phyloP scores from a whole-genome alignment of 2,113 vertebrate species.

The Jaculus jaculus region DNA sequence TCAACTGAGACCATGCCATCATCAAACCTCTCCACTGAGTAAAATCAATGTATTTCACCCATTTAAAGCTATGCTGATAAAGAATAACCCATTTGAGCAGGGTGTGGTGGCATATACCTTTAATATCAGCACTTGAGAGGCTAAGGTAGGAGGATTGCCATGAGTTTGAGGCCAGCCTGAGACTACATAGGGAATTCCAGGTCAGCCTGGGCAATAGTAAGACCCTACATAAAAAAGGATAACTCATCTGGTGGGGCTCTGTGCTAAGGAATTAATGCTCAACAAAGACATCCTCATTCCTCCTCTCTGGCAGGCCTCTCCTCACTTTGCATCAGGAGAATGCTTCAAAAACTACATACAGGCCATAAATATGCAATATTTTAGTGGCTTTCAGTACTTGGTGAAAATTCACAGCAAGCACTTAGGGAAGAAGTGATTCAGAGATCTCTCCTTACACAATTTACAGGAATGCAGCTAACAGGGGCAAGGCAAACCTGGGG shows the following conservation, averaged over 20 bases:
- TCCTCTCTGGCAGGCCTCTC: background rate
- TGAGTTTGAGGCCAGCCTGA: background rate
- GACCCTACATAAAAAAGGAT: too few species aligned
- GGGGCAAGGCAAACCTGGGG: background rate
- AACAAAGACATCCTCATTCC: background rate
- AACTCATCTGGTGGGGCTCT: background rate
- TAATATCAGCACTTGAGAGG: too few species aligned
- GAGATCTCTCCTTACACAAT: too few species aligned
- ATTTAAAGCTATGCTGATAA: background rate
- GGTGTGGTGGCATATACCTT: too few species aligned
- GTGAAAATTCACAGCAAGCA: too few species aligned
- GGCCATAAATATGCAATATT: accelerated
- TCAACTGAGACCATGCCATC: background rate
- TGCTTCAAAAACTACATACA: background rate
- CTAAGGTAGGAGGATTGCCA: too few species aligned
- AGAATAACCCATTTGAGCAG: too few species aligned
- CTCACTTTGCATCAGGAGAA: accelerated
- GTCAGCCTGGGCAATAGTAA: too few species aligned
- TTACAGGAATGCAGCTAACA: too few species aligned
- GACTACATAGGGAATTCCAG: too few species aligned
- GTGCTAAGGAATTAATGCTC: accelerated
- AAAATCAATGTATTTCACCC: background rate
- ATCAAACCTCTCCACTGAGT: background rate
- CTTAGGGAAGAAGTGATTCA: too few species aligned
- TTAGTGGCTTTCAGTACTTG: too few species aligned